These are phyloP conservation scores for Apteryx owenii DNA, from an alignment of 2,113 vertebrate genomes.

Conservation along the genomic window DNA sequence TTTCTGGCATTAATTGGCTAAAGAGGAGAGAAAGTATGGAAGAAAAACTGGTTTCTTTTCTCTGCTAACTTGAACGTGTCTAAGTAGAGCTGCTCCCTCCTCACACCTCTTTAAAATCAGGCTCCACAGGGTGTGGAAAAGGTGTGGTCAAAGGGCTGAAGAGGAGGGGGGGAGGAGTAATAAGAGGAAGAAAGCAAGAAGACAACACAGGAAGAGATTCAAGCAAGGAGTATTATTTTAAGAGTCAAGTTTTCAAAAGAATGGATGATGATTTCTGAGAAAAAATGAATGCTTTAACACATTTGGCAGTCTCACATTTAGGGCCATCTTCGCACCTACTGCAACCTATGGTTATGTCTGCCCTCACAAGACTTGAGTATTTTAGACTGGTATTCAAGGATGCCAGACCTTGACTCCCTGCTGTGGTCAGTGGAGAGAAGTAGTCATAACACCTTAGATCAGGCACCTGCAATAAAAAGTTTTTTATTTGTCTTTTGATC, in stretches of 20 bases:
- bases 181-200: neutral
- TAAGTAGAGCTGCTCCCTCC: neutral
- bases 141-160: neutral
- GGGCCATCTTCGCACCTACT: neutral
- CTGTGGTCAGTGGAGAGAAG: neutral
- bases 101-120: neutral
- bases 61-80: neutral
- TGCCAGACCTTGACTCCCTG: fast-evolving
- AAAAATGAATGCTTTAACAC: neutral
- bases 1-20: neutral
- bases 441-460: neutral
- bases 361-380: neutral
- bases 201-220: neutral
- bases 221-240: neutral
- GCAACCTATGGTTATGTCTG: neutral
- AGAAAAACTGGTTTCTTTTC: neutral
- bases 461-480: neutral
- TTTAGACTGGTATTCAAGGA: neutral
- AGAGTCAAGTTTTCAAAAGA: neutral
- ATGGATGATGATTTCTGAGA: neutral
- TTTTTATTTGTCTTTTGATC: neutral
- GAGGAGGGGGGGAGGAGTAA: neutral
- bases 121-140: neutral
- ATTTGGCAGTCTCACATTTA: neutral
- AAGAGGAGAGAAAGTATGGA: neutral